Conservation (phyloP, 2,113 vertebrate species). For the Mesocricetus auratus region DNA sequence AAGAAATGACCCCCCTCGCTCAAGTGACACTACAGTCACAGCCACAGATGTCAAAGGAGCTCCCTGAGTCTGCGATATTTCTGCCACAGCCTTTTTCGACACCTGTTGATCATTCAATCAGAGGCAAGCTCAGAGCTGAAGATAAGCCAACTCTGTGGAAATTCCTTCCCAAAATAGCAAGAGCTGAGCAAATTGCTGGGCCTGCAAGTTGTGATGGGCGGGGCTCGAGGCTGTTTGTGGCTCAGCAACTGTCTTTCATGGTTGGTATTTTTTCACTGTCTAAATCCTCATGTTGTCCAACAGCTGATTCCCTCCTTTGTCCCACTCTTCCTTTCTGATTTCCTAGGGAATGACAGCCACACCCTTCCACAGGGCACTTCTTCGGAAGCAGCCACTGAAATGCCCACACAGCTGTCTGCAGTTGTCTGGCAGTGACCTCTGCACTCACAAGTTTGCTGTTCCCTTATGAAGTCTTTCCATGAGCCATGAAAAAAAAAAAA, state of each 20-base stretch:
- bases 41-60: conserved; percentile 62
- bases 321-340: conserved; percentile 69
- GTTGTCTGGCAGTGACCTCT: conserved; percentile 51
- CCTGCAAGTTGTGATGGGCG: conserved; percentile 71
- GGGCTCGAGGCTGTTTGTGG: conserved; percentile 72
- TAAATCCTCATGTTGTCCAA: conserved; percentile 70
- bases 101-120: conserved; percentile 87
- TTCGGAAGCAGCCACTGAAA: conserved; percentile 72
- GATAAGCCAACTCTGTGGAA: conserved; percentile 83
- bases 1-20: conserved; percentile 21
- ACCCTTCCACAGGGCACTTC: conserved; percentile 69
- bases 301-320: conserved; percentile 84
- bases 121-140: conserved; percentile 83
- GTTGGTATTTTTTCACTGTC: conserved; percentile 60
- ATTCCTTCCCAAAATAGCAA: conserved; percentile 88
- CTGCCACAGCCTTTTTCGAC: conserved; percentile 85
- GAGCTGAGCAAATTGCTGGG: conserved; percentile 77
- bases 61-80: conserved; percentile 83
- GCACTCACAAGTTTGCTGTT: conserved; percentile 47
- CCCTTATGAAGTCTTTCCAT: background rate
- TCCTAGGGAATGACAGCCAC: conserved; percentile 64
- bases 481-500: background rate
- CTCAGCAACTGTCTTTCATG: conserved; percentile 72
- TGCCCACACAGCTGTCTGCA: conserved; percentile 78
- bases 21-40: conserved; percentile 12